phyloP scores from a whole-genome alignment of 2,797 vertebrate genomes.

The Nyctalus aviator region DNA sequence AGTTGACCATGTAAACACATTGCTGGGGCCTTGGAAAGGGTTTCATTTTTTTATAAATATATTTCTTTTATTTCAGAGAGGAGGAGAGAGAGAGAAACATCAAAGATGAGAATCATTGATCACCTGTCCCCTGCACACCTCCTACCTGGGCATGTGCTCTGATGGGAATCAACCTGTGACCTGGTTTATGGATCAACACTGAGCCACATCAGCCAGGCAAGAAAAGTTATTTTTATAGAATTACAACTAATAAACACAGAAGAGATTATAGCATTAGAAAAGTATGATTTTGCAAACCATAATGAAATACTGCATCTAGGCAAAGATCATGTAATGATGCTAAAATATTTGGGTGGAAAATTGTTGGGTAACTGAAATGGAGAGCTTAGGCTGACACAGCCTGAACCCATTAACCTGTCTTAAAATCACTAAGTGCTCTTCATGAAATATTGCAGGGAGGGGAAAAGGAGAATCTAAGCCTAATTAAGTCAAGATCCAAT shows the following conservation, averaged over 20 bases:
- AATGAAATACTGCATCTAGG: background rate
- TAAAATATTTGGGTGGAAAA: background rate
- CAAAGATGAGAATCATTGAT: too few relatives aligned
- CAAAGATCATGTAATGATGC: background rate
- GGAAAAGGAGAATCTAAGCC: background rate
- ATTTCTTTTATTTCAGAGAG: too few relatives aligned
- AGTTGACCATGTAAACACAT: background rate
- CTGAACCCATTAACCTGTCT: background rate
- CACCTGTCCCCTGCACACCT: too few relatives aligned
- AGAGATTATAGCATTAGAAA: conserved; percentile 22
- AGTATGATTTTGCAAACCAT: background rate
- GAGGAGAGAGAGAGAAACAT: too few relatives aligned
- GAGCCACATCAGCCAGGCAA: background rate
- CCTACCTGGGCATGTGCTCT: too few relatives aligned
- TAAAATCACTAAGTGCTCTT: background rate
- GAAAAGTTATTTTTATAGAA: background rate
- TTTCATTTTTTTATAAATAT: too few relatives aligned
- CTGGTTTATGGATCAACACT: too few relatives aligned
- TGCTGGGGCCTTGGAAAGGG: background rate
- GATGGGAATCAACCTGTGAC: too few relatives aligned
- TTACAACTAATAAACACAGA: background rate
- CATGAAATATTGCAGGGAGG: background rate
- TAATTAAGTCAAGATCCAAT: background rate
- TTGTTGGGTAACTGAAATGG: background rate
- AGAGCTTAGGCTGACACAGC: background rate